Evolutionary conservation across 2,797 vertebrate genomes (phyloP).

Genomic region (Molossus alvarezi): DNA sequence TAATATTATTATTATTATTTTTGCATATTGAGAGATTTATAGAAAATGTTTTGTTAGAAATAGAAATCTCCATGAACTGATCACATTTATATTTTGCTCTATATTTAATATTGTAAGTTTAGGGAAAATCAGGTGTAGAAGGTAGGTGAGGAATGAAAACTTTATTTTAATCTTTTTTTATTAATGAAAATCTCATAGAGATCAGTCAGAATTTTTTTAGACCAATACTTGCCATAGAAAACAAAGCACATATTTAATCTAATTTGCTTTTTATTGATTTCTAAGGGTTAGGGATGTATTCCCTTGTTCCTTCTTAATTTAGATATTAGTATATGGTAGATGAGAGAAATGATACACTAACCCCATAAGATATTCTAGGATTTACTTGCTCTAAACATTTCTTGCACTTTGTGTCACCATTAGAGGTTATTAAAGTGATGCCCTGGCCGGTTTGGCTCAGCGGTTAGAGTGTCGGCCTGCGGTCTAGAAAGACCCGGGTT

Average conservation of each 20-base stretch:
- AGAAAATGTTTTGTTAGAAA: not conserved
- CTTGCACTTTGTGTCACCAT: not conserved
- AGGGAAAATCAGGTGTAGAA: slow-evolving; percentile 32
- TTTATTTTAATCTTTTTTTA: not conserved
- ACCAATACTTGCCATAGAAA: slow-evolving; percentile 3
- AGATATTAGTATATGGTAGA: not conserved
- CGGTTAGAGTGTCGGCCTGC: too few species aligned
- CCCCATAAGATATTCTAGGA: not conserved
- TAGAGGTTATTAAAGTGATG: not conserved
- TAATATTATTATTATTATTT: not conserved
- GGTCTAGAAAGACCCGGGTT: too few species aligned
- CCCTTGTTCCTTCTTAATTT: slow-evolving; percentile 40
- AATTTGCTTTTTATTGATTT: slow-evolving; percentile 58
- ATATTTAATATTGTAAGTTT: not conserved
- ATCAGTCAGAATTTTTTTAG: not conserved
- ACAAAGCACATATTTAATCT: slow-evolving; percentile 13
- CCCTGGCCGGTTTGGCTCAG: too few species aligned
- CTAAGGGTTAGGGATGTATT: not conserved
- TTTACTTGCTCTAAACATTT: slow-evolving; percentile 38
- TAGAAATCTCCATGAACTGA: not conserved
- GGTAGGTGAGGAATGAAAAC: not conserved
- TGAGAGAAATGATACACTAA: slow-evolving; percentile 9
- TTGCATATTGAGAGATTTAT: not conserved
- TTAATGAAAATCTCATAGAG: slow-evolving; percentile 35
- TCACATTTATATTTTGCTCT: not conserved